Evolutionary conservation across 2,888 invertebrate species (phyloP), one percentile per base, ranked within the genome.

Genomic region (Mesoligia furuncula): DNA sequence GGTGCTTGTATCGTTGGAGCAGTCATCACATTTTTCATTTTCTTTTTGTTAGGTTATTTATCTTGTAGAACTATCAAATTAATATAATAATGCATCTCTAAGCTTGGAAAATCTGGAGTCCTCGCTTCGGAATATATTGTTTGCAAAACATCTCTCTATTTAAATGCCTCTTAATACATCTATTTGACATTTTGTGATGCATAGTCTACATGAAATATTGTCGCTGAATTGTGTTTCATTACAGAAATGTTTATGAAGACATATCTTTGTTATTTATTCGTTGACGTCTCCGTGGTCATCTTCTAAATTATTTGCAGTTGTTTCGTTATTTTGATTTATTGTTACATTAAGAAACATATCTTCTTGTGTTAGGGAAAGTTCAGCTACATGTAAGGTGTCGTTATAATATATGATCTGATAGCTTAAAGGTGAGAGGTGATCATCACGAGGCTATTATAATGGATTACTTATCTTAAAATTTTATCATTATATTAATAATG

Each of bases 341-440:
- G 71, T 77, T 69, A 73, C 73, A 70, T 85, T 81, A 81, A 67
- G 70, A 67, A 75, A 84, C 85, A 84, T 59, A 73, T 81, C 68
- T 75, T 77, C 76, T 85, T 68, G 75, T 75, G 83, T 71, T 72
- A 48, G 73, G 75, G 86, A 84, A 84, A 84, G 86, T 79, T 74
- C 57, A 59, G 74, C 15, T 72, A 72, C 48, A 59, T 75, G 83
- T 84, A 67, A 74, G 65, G 71, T 84, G 86, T 79, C 86, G 79
- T 75, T 79, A 75, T 76, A 75, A 76, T 79, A 75, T 79, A 84
- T 86, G 86, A 84, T 79, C 65, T 75, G 73, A 61, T 78, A 73
- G 86, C 83, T 45, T 67, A 75, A 72, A 85, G 83, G 84, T 75
- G 67, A 86, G 57, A 86, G 83, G 86, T 86, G 75, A 72, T 68